phyloP scores from a whole-genome alignment of 2,113 vertebrate species.

The Conger conger region DNA sequence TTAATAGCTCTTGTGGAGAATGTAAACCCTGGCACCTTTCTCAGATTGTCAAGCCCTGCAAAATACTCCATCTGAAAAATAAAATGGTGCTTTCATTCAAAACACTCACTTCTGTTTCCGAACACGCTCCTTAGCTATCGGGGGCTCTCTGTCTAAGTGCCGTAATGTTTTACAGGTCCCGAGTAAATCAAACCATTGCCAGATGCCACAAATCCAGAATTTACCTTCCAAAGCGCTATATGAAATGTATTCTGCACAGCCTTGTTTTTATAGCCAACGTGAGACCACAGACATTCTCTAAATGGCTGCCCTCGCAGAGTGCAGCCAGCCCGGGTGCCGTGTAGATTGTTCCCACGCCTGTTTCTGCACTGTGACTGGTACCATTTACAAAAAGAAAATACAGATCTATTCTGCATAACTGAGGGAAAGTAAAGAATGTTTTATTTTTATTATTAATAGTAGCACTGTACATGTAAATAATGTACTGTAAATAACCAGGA shows the following conservation, averaged over 20 bases:
- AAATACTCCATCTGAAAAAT: background rate
- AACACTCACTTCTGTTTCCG: slow-evolving; percentile 48
- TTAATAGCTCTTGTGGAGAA: background rate
- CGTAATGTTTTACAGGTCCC: slow-evolving; percentile 67
- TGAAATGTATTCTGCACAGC: slow-evolving; percentile 30
- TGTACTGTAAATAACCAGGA: background rate
- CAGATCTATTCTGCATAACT: background rate
- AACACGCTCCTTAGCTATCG: slow-evolving; percentile 59
- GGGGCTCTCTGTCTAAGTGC: slow-evolving; percentile 61
- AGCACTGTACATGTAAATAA: background rate
- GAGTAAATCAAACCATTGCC: slow-evolving; percentile 69
- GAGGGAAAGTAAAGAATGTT: background rate
- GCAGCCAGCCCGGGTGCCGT: background rate
- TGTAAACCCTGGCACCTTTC: background rate
- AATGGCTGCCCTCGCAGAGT: slow-evolving; percentile 32
- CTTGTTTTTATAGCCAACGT: slow-evolving; percentile 40
- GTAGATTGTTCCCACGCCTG: slow-evolving; percentile 43
- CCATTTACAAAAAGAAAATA: slow-evolving; percentile 17
- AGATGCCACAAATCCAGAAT: slow-evolving; percentile 67
- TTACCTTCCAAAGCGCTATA: slow-evolving; percentile 33
- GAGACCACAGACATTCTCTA: slow-evolving; percentile 50
- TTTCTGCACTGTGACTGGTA: slow-evolving; percentile 21
- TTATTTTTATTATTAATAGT: background rate
- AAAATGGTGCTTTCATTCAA: slow-evolving; percentile 3
- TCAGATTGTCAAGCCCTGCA: background rate